These are phyloP conservation scores for Dendrophyllia cribrosa DNA, from an alignment of 64 coral and sea anemone genomes.

Conservation along the genomic window DNA sequence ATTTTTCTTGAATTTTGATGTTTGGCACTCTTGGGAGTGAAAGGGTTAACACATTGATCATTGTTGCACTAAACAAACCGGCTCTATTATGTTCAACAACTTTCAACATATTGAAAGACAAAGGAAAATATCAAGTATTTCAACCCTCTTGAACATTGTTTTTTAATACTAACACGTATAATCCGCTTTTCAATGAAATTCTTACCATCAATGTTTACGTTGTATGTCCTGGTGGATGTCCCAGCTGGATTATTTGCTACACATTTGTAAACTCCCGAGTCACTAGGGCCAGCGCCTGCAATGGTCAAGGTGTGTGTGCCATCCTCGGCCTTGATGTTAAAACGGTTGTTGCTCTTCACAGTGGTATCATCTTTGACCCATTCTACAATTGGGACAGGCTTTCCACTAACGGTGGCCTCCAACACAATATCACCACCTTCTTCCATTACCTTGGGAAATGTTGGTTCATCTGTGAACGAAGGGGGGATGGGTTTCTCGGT, in stretches of 20 bases:
- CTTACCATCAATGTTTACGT: constrained; percentile 94
- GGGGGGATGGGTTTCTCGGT: constrained; percentile 63
- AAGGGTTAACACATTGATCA: no score
- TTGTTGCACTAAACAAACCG: no score
- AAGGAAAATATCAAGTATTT: neutral
- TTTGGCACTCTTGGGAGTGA: no score
- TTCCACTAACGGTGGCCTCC: constrained; percentile 81
- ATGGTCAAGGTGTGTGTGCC: constrained; percentile 88
- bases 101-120: no score
- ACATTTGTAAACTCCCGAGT: constrained; percentile 96
- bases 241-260: constrained; percentile 83
- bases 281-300: constrained; percentile 73
- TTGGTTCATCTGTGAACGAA: constrained; percentile 71
- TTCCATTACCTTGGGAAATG: constrained; percentile 67
- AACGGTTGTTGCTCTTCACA: constrained; percentile 64
- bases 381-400: constrained; percentile 86
- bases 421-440: constrained; percentile 86
- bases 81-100: no score
- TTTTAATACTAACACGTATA: no score
- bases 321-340: constrained; percentile 60
- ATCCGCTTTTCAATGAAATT: neutral
- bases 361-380: constrained; percentile 91
- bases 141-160: no score
- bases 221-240: constrained; percentile 84
- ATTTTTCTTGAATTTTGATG: no score